Evolutionary conservation across 2,113 vertebrate genomes (phyloP).

Genomic region (Hymenochirus boettgeri): DNA sequence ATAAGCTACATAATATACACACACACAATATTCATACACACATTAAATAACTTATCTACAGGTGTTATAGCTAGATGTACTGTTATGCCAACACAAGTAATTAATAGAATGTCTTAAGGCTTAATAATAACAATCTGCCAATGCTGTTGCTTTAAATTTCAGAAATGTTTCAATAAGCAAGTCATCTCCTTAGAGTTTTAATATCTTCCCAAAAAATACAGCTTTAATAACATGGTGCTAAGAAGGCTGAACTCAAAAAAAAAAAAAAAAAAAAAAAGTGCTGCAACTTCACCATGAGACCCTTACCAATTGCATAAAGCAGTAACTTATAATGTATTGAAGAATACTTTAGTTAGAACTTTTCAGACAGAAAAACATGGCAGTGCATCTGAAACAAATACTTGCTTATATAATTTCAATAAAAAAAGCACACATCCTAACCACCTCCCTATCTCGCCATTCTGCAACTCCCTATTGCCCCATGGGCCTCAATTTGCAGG

Average conservation of each 20-base stretch:
- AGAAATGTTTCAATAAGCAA: background rate
- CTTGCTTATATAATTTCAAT: constrained; percentile 65
- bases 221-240: constrained; percentile 14
- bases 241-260: constrained; percentile 46
- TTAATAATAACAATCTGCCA: constrained; percentile 39
- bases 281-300: constrained; percentile 44
- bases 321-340: constrained; percentile 49
- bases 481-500: constrained; percentile 78
- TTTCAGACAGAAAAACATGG: constrained; percentile 64
- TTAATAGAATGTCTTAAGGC: constrained; percentile 40
- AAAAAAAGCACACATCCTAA: constrained; percentile 64
- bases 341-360: constrained; percentile 58
- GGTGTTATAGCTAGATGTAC: background rate
- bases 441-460: constrained; percentile 67
- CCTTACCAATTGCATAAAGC: constrained; percentile 38
- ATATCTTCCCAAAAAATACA: constrained; percentile 55
- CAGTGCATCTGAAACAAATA: constrained; percentile 56
- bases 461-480: constrained; percentile 70
- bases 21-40: no score
- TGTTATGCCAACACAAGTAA: background rate
- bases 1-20: no score
- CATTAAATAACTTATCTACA: no score
- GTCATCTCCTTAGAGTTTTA: constrained; percentile 48
- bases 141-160: background rate
- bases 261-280: no score